Conservation (phyloP, 1,140 invertebrate genomes). For the Microplitis mediator region DNA sequence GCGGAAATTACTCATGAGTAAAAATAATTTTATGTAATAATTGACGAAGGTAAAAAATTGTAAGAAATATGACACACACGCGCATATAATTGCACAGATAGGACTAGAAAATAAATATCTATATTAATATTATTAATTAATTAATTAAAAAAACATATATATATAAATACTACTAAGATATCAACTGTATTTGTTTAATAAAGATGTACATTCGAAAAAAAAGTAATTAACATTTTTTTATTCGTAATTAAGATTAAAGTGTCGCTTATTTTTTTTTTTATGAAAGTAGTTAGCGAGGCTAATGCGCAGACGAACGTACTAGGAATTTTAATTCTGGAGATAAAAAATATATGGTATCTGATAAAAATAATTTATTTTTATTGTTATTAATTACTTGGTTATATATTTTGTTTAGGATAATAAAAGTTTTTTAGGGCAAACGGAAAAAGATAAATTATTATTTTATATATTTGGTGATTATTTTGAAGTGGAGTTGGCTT, state of each 20-base stretch:
- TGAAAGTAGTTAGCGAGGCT: too few relatives aligned
- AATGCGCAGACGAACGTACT: too few relatives aligned
- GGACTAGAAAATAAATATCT: conserved; percentile 51
- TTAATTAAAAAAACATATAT: conserved; percentile 56
- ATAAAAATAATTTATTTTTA: not conserved
- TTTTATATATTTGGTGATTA: too few relatives aligned
- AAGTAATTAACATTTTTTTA: not conserved
- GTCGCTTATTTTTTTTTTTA: too few relatives aligned
- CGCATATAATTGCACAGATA: conserved; percentile 61
- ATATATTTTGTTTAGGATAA: not conserved
- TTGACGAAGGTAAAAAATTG: conserved; percentile 10
- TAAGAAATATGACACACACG: conserved; percentile 39
- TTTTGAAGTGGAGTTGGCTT: too few relatives aligned
- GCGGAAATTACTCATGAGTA: not conserved
- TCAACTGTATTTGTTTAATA: conserved; percentile 66
- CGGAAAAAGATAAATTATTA: too few relatives aligned
- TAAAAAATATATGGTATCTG: not conserved
- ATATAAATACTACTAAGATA: conserved; percentile 62
- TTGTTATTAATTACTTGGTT: not conserved
- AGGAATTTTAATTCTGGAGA: too few relatives aligned
- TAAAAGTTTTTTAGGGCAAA: too few relatives aligned
- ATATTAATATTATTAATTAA: too few relatives aligned
- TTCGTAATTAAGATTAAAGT: too few relatives aligned
- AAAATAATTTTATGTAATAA: conserved; percentile 10
- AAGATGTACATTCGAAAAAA: conserved; percentile 62